Conservation (phyloP, 2,888 invertebrate species). For the Morpho deidamia region DNA sequence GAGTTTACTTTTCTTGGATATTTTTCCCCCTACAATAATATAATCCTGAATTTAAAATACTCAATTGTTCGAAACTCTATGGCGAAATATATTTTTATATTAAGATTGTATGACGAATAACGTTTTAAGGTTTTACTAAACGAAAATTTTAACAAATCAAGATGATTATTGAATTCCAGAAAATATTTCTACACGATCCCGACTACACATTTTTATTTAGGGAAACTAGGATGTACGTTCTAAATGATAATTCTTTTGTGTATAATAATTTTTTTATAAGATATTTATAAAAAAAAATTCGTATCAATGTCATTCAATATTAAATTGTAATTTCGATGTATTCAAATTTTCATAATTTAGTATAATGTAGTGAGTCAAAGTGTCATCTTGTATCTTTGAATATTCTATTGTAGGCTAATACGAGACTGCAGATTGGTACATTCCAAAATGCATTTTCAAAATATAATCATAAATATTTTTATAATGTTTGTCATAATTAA, state of each 20-base stretch:
- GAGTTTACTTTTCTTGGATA: no score
- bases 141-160: background rate
- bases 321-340: conserved; percentile 13
- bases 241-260: conserved; percentile 1
- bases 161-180: conserved; percentile 3
- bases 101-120: no score
- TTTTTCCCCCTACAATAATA: no score
- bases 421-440: conserved; percentile 13
- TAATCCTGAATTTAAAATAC: no score
- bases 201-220: background rate
- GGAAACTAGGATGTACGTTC: background rate
- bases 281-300: no score
- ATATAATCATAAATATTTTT: background rate
- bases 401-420: background rate
- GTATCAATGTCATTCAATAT: background rate
- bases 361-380: background rate
- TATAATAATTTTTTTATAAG: background rate
- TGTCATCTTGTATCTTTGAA: background rate
- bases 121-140: no score
- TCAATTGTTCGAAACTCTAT: no score
- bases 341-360: no score
- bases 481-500: background rate
- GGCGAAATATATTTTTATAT: no score
- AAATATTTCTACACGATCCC: background rate
- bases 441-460: conserved; percentile 3